Evolutionary conservation across 2,797 vertebrate genomes (phyloP), one percentile per base, ranked within the genome.

Genomic region (Sebastes dallii): DNA sequence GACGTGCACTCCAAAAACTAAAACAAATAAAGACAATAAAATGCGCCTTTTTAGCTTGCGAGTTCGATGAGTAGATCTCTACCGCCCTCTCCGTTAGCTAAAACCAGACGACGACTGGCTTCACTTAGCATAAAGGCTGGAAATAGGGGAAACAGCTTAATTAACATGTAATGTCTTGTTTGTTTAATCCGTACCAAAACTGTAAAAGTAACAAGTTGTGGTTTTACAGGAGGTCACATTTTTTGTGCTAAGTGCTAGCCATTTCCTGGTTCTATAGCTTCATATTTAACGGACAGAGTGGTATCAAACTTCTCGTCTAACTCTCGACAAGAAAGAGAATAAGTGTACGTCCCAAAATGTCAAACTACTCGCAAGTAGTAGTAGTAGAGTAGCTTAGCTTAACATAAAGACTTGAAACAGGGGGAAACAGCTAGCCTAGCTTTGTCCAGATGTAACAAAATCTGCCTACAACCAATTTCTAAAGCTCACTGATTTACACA

Each of bases 21-120:
- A 7, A 42, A 42, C 39, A 39, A 36, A 61, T 3, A 34, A 74
- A 67, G 6, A 18, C 1, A 5, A 4, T 22, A 27, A 58, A 78
- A 59, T 1, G 3, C 0, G 3, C 11, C 6, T n/a, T 56, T 29
- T 59, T 18, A 46, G 1, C 42, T 46, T 13, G 36, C 0, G 13
- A 42, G 39, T 42, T 42, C 0, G 2, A 42, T 42, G 39, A 42
- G 39, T 16, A 42, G 5, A 42, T 42, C 39, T 42, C 13, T 42
- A 16, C 39, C 39, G 13, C 0, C 16, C 16, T 18, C 0, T 46
- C 42, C 16, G 16, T 46, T 46, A 46, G 16, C 42, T 18, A 46
- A 46, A 46, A 8, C 42, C 0, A 18, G 42, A 0, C 0, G 20
- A 34, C 0, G 6, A 1, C 4, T 1, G 9, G 36, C 12, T 59